Evolutionary conservation across 2,797 vertebrate species (phyloP).

Genomic region (Notamacropus eugenii): DNA sequence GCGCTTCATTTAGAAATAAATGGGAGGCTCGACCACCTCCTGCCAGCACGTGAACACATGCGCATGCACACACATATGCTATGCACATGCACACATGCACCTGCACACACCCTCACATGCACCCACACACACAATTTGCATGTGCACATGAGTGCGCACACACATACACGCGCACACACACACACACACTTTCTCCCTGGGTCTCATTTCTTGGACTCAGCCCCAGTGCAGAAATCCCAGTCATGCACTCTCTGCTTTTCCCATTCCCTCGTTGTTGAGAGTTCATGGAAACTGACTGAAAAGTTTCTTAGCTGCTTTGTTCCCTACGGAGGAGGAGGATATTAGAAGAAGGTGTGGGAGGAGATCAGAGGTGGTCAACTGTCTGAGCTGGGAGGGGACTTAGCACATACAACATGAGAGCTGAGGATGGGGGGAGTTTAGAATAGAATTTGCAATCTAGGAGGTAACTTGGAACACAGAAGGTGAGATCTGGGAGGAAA

Average conservation of each 20-base stretch:
- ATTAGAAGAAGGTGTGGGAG: neutral
- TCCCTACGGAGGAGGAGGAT: neutral
- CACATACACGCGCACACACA: neutral
- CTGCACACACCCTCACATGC: too few relatives aligned
- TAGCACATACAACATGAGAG: neutral
- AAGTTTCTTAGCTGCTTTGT: neutral
- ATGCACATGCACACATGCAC: too few relatives aligned
- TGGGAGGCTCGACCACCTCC: neutral
- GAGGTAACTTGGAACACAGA: neutral
- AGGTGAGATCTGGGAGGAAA: neutral
- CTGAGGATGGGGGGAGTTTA: too few relatives aligned
- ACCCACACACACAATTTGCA: too few relatives aligned
- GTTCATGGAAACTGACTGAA: neutral
- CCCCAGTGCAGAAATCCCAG: neutral
- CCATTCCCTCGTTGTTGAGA: neutral
- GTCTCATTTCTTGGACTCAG: neutral
- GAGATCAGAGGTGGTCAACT: neutral
- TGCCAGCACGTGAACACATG: neutral
- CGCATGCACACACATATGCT: neutral
- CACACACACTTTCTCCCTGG: neutral
- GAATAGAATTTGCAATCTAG: neutral
- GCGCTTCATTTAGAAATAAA: neutral
- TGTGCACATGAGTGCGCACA: too few relatives aligned
- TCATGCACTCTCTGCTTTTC: neutral
- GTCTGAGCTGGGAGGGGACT: neutral